These are phyloP conservation scores for Salticus scenicus DNA, from an alignment of 2,888 invertebrate species.

Conservation along the genomic window DNA sequence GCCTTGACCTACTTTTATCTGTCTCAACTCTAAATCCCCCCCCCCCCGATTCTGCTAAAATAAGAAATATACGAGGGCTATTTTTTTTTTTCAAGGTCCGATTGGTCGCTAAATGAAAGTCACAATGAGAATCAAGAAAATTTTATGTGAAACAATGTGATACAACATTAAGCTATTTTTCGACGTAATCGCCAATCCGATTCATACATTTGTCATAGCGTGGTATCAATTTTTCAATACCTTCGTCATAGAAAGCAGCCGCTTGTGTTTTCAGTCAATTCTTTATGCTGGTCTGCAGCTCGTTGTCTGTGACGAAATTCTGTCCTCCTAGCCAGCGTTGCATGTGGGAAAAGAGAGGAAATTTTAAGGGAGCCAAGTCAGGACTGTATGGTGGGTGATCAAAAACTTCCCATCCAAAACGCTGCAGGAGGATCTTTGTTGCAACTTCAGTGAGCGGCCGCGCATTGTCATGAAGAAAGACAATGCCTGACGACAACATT, in stretches of 20 bases:
- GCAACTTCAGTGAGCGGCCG: not conserved
- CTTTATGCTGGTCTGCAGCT: slow-evolving; percentile 7
- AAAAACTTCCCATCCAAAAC: not conserved
- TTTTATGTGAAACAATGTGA: no score
- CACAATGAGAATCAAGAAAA: no score
- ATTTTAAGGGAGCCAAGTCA: not conserved
- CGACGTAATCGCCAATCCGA: no score
- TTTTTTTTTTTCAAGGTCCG: no score
- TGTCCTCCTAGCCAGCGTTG: not conserved
- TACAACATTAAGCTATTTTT: no score
- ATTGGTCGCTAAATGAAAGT: no score
- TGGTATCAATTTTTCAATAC: not conserved
- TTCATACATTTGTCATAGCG: no score
- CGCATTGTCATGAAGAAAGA: not conserved
- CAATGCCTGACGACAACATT: not conserved
- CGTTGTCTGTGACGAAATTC: slow-evolving; percentile 4
- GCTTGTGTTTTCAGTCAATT: not conserved
- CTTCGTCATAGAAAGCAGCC: not conserved
- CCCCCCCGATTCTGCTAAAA: no score
- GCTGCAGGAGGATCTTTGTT: not conserved
- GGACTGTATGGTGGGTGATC: slow-evolving; percentile 4
- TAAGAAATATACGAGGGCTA: no score
- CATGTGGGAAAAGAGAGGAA: slow-evolving; percentile 3
- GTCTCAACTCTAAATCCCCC: no score
- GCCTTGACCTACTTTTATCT: no score